Evolutionary conservation across 2,797 vertebrate species (phyloP).

Genomic region (Myoxocephalus aenaeus): DNA sequence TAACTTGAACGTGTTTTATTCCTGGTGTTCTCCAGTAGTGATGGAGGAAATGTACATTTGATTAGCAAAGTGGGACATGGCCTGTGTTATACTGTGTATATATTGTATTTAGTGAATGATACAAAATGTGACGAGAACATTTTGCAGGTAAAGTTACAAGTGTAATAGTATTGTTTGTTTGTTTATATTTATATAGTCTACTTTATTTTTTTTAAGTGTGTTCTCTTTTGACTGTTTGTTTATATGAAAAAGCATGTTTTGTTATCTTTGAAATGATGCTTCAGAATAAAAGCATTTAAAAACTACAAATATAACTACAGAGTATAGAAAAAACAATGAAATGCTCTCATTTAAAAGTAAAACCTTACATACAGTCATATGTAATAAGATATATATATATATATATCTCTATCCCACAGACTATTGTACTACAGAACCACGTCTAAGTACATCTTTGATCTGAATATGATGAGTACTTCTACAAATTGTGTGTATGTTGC

Average conservation of each 20-base stretch:
- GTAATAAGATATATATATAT: too few relatives aligned
- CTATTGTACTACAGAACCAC: too few relatives aligned
- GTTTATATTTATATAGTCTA: not conserved
- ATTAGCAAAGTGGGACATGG: not conserved
- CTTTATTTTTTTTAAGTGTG: not conserved
- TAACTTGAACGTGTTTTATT: not conserved
- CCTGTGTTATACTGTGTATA: too few relatives aligned
- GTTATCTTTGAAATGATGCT: not conserved
- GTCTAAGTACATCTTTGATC: not conserved
- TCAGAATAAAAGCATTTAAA: not conserved
- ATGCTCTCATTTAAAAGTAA: not conserved
- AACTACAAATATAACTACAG: not conserved
- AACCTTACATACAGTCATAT: not conserved
- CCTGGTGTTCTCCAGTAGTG: not conserved
- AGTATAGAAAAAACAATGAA: too few relatives aligned
- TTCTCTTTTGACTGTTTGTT: not conserved
- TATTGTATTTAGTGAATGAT: too few relatives aligned
- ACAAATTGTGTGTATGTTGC: too few relatives aligned
- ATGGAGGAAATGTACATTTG: not conserved
- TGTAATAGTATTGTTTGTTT: not conserved
- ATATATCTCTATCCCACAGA: too few relatives aligned
- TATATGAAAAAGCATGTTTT: not conserved
- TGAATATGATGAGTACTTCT: too few relatives aligned
- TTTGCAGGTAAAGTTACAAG: not conserved
- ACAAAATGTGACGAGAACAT: not conserved